These are phyloP conservation scores for Cryptocheilus praepositus DNA, from an alignment of 2,888 invertebrate species.

Conservation along the genomic window DNA sequence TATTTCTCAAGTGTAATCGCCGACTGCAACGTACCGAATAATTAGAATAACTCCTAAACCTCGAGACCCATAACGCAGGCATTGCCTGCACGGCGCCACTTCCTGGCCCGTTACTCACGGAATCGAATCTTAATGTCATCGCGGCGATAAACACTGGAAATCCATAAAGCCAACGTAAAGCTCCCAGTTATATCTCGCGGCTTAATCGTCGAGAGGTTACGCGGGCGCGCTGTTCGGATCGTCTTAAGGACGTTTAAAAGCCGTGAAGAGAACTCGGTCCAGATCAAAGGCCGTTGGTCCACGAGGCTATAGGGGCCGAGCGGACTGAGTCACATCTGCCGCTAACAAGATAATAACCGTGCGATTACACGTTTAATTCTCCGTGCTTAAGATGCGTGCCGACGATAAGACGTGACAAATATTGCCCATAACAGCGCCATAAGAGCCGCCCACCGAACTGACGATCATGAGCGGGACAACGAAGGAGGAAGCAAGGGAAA, in stretches of 20 bases:
- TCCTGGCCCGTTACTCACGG: too few relatives aligned
- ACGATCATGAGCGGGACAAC: conserved; percentile 1
- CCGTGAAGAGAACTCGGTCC: conserved; percentile 14
- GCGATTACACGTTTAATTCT: conserved; percentile 70
- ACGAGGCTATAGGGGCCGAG: conserved; percentile 14
- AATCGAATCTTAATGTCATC: too few relatives aligned
- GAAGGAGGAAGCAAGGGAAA: neutral
- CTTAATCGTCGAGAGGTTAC: neutral
- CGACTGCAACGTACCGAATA: too few relatives aligned
- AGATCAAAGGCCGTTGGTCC: neutral
- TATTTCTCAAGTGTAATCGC: too few relatives aligned
- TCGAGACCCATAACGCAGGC: too few relatives aligned
- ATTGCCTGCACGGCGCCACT: too few relatives aligned
- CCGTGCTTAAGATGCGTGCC: conserved; percentile 63
- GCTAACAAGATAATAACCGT: conserved; percentile 71
- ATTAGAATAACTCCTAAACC: too few relatives aligned
- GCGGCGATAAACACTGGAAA: too few relatives aligned
- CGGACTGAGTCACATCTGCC: conserved; percentile 34
- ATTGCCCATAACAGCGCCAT: conserved; percentile 65
- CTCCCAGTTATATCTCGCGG: too few relatives aligned
- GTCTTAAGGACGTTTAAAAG: conserved; percentile 11
- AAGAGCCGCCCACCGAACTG: conserved; percentile 46
- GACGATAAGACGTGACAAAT: conserved; percentile 72
- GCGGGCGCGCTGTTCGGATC: conserved; percentile 12
- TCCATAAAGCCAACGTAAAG: too few relatives aligned